Base-by-base conservation (phyloP, 2,113 vertebrate genomes). In the Formicarius rufipectus region DNA sequence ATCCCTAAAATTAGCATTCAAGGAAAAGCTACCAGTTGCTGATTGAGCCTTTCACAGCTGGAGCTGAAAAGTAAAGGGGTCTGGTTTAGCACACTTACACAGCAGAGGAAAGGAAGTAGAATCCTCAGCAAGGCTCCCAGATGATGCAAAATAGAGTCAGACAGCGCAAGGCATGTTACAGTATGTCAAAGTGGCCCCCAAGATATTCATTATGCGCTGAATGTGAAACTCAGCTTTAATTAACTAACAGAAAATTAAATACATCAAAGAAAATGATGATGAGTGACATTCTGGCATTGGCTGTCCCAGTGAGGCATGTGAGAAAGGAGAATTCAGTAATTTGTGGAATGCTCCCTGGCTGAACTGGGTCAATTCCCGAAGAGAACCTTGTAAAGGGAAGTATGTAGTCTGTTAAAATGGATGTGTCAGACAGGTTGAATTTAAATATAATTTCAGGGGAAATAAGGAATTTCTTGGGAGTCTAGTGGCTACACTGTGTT, bases 201-300 rank as follows among this genome's bases (percentile, higher is more conserved):
- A 93, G 73, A 93, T 33, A 91, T 83, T 77, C 62, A 95, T 63
- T 89, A 96, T 50, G 78, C 52, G 63, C 31, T 82, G 67, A 88
- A 95, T 67, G 37, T 85, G 68, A 93, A 93, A 81, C 23, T 82
- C 60, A 27, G 66, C 66, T 90, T 92, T 76, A 94, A 67, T 71
- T 93, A 69, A 81, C 80, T 82, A 84, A 86, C 9, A 89, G 81
- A 95, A 90, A 67, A 92, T 68, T 79, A 95, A 95, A 88, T 60
- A 95, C 60, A 88, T 81, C 53, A 84, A 89, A 89, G 23, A 74
- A 94, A 97, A 92, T 37, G 50, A 59, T 89, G 67, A 78, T 82
- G 58, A 84, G 49, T 88, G 89, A 84, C 8, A 21, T 72, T 78
- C 62, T 93, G 68, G 81, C 69, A 77, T 12, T 84, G 87, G 72